These are phyloP conservation scores for Mythimna pallens DNA, from an alignment of 2,888 invertebrate species.

Conservation along the genomic window DNA sequence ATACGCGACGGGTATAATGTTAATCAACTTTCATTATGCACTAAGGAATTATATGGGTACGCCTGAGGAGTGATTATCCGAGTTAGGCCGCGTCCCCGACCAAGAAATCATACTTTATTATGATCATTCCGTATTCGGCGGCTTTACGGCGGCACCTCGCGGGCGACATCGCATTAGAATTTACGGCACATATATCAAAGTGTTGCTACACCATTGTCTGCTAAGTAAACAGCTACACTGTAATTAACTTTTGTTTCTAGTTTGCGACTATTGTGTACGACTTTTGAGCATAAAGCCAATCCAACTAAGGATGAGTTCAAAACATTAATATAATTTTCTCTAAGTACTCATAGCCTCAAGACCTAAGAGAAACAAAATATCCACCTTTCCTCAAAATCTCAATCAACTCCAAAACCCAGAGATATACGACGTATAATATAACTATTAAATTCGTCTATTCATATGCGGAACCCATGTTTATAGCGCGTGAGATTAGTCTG, in stretches of 20 bases:
- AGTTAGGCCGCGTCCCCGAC: slow-evolving; percentile 87
- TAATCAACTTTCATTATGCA: slow-evolving; percentile 91
- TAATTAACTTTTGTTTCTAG: slow-evolving; percentile 79
- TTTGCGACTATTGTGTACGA: slow-evolving; percentile 18
- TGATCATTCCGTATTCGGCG: slow-evolving; percentile 84
- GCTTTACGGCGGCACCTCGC: slow-evolving; percentile 83
- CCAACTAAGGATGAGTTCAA: background rate
- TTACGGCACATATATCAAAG: slow-evolving; percentile 86
- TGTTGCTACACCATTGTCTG: slow-evolving; percentile 81
- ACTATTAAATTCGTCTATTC: slow-evolving; percentile 45
- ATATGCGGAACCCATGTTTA: slow-evolving; percentile 72
- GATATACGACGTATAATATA: slow-evolving; percentile 35
- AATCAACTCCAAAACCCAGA: slow-evolving; percentile 4
- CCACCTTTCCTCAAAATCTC: background rate
- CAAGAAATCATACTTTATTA: slow-evolving; percentile 90
- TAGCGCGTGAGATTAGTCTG: slow-evolving; percentile 79
- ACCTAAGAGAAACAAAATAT: no score
- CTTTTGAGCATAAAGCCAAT: background rate
- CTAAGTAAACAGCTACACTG: slow-evolving; percentile 74
- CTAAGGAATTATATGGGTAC: slow-evolving; percentile 91
- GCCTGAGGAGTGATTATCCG: slow-evolving; percentile 90
- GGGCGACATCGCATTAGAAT: slow-evolving; percentile 85
- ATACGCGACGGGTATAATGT: slow-evolving; percentile 84
- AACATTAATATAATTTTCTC: background rate
- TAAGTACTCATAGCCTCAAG: no score